These are phyloP conservation scores for Phortica variegata DNA, from an alignment of 1,140 invertebrate species.

Conservation along the genomic window DNA sequence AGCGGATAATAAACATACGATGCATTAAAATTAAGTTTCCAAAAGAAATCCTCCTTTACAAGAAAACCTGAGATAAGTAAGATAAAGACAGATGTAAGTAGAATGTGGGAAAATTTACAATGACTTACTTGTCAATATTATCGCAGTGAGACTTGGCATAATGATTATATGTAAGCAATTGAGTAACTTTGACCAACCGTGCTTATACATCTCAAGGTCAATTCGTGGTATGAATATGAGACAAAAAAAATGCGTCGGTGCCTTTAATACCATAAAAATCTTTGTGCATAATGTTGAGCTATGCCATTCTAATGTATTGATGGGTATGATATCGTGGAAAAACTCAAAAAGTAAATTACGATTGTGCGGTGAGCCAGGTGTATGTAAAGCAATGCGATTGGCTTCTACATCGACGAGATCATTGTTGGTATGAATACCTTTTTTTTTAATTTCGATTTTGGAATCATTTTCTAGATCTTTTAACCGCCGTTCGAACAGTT, in stretches of 20 bases:
- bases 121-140: conserved; percentile 3
- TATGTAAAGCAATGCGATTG: background rate
- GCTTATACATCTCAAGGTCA: conserved; percentile 14
- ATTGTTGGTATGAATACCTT: too few species aligned
- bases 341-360: conserved; percentile 3
- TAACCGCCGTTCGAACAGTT: background rate
- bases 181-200: conserved; percentile 23
- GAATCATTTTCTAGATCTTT: background rate
- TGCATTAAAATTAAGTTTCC: background rate
- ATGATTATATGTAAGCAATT: conserved; percentile 18
- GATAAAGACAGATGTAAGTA: too few species aligned
- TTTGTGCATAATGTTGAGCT: background rate
- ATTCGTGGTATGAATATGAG: conserved; percentile 15
- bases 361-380: background rate
- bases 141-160: conserved; percentile 4
- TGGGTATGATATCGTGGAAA: background rate
- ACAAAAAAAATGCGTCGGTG: background rate
- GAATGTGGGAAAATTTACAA: too few species aligned
- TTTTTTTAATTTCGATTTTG: too few species aligned
- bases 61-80: background rate
- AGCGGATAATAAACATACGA: conserved; percentile 7
- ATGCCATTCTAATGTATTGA: conserved; percentile 3
- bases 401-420: background rate
- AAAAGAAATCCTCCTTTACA: background rate
- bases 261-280: conserved; percentile 1